Percentiles rank a stretch among this genome's conserved stretches.
phyloP scores from a whole-genome alignment of 2,113 vertebrate genomes.

The Todiramphus chloris region DNA sequence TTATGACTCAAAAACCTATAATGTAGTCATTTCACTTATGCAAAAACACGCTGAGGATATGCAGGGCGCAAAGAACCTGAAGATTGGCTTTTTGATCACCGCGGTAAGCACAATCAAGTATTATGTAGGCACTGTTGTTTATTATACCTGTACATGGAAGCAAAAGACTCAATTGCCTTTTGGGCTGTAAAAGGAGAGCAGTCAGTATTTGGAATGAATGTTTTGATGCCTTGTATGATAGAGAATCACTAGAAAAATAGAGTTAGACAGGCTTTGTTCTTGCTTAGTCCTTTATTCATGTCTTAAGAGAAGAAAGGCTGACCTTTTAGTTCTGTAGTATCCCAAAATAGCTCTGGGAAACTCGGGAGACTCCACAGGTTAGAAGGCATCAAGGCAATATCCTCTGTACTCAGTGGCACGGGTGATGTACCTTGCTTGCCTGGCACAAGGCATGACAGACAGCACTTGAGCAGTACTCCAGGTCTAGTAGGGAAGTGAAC shows the following conservation, averaged over 20 bases:
- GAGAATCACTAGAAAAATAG: not conserved
- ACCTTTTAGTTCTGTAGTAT: not conserved
- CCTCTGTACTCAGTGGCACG: not conserved
- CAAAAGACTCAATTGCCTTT: not conserved
- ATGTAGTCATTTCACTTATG: slow-evolving; percentile 69
- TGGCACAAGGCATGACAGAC: not conserved
- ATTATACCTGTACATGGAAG: not conserved
- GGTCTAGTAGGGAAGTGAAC: not conserved
- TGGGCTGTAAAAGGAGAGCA: not conserved
- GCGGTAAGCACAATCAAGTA: slow-evolving; percentile 45
- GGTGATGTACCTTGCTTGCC: not conserved
- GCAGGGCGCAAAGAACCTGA: not conserved
- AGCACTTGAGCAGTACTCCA: not conserved
- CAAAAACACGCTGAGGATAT: not conserved
- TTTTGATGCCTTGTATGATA: not conserved
- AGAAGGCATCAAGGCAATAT: not conserved
- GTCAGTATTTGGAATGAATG: not conserved
- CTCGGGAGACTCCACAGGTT: not conserved
- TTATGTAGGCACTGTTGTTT: not conserved
- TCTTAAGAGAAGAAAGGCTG: not conserved
- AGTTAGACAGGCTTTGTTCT: not conserved
- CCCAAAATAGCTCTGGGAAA: not conserved
- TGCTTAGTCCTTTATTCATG: not conserved
- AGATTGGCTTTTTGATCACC: slow-evolving; percentile 52
- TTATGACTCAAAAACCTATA: not conserved